Evolutionary conservation across 2,797 vertebrate species (phyloP).

Genomic region (Dryobates pubescens): DNA sequence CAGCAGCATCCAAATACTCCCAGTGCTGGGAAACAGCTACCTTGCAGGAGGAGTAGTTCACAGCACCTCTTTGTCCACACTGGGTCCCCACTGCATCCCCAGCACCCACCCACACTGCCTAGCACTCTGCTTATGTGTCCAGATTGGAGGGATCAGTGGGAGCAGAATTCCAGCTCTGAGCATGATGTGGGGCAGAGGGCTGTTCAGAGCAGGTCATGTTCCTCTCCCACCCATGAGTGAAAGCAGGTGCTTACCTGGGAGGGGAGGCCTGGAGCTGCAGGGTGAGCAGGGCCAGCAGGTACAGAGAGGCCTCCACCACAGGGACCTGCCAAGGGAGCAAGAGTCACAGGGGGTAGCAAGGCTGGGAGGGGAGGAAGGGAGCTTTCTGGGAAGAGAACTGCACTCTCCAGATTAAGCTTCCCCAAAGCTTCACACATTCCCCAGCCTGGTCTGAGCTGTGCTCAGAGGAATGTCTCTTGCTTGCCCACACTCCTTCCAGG

Average conservation of each 20-base stretch:
- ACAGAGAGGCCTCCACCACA: conserved; percentile 57
- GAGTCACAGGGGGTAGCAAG: neutral
- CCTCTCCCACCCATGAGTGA: neutral
- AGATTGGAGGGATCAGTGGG: accelerated
- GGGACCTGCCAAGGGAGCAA: conserved; percentile 65
- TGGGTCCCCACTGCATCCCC: neutral
- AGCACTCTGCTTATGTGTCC: neutral
- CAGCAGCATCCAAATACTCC: neutral
- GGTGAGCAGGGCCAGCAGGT: conserved; percentile 72
- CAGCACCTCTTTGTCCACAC: neutral
- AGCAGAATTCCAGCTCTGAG: neutral
- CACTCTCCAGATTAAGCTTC: neutral
- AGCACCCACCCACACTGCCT: neutral
- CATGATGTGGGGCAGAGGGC: neutral
- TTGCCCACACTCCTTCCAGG: neutral
- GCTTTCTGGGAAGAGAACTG: neutral
- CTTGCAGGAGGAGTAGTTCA: neutral
- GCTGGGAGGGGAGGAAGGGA: neutral
- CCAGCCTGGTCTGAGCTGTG: neutral
- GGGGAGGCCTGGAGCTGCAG: conserved; percentile 65
- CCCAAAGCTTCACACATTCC: neutral
- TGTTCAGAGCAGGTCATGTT: neutral
- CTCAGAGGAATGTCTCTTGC: neutral
- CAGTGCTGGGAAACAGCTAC: neutral
- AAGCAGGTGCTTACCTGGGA: conserved; percentile 60